Conservation (phyloP, 2,113 vertebrate genomes). For the Stigmatopora nigra region DNA sequence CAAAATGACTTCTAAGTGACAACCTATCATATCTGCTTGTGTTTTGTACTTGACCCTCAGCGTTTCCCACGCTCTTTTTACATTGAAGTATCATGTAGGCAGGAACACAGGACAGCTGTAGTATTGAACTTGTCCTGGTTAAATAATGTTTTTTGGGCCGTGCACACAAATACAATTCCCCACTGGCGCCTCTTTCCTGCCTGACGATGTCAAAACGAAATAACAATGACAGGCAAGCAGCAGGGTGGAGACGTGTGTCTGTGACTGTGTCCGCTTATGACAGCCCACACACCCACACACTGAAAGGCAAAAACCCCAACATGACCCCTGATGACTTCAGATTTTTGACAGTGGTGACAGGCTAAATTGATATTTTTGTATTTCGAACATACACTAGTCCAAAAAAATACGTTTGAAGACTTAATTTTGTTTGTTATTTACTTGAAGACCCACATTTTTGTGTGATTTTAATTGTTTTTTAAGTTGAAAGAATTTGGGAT, state of each 20-base stretch:
- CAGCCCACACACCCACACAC: constrained; percentile 22
- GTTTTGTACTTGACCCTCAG: background rate
- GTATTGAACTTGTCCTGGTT: constrained; percentile 40
- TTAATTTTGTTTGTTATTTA: too few species aligned
- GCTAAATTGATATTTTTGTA: background rate
- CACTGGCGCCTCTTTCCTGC: constrained; percentile 64
- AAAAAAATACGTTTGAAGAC: too few species aligned
- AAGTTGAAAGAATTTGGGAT: too few species aligned
- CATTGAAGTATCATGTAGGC: constrained; percentile 34
- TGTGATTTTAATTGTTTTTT: too few species aligned
- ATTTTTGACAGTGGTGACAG: constrained; percentile 37
- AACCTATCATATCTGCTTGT: background rate
- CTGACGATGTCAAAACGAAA: constrained; percentile 51
- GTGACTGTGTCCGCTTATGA: constrained; percentile 25
- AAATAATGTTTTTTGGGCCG: constrained; percentile 15
- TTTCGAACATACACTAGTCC: background rate
- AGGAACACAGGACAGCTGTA: constrained; percentile 60
- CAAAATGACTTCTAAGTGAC: constrained; percentile 1
- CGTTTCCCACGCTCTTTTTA: constrained; percentile 55
- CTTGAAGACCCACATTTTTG: too few species aligned
- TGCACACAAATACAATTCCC: constrained; percentile 39
- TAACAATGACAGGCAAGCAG: constrained; percentile 67
- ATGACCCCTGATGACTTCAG: constrained; percentile 27
- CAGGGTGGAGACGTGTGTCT: constrained; percentile 42
- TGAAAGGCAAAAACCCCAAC: constrained; percentile 23